Evolutionary conservation across 2,113 vertebrate genomes (phyloP).

Genomic region (Lethenteron camtschaticum): DNA sequence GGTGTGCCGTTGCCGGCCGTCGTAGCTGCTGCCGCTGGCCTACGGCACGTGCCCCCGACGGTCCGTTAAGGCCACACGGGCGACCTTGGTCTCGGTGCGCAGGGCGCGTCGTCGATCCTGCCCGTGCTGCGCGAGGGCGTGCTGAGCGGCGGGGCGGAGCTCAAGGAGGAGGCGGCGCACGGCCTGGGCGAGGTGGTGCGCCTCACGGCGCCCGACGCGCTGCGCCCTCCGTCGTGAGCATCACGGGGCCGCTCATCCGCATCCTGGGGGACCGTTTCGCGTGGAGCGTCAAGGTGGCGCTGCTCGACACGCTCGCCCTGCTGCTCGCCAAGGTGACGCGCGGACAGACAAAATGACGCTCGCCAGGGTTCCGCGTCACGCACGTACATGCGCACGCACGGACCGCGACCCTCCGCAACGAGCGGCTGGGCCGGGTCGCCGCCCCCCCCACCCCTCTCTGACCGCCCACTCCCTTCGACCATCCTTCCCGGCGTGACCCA

Average conservation of each 20-base stretch:
- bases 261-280: slow-evolving; percentile 84
- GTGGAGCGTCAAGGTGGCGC: slow-evolving; percentile 73
- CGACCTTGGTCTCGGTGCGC: neutral
- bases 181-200: slow-evolving; percentile 71
- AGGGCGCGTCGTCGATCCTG: slow-evolving; percentile 90
- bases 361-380: neutral
- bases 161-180: slow-evolving; percentile 89
- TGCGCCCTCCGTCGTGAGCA: slow-evolving; percentile 76
- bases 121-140: slow-evolving; percentile 80
- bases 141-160: slow-evolving; percentile 72
- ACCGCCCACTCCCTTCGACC: too few relatives aligned
- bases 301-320: slow-evolving; percentile 77
- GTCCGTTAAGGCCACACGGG: too few relatives aligned
- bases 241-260: slow-evolving; percentile 85
- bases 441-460: too few relatives aligned
- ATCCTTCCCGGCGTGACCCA: too few relatives aligned
- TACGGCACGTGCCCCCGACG: too few relatives aligned
- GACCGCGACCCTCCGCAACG: neutral
- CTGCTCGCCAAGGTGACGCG: slow-evolving; percentile 56
- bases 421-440: neutral
- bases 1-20: too few relatives aligned
- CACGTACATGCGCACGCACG: neutral
- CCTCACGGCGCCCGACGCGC: slow-evolving; percentile 71
- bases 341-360: too few relatives aligned
- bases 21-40: too few relatives aligned